A percentile compares a stretch with the other conserved stretches of the same genome.
Evolutionary conservation across 2,888 invertebrate species (phyloP).

Genomic region (Habroteleia sp.): DNA sequence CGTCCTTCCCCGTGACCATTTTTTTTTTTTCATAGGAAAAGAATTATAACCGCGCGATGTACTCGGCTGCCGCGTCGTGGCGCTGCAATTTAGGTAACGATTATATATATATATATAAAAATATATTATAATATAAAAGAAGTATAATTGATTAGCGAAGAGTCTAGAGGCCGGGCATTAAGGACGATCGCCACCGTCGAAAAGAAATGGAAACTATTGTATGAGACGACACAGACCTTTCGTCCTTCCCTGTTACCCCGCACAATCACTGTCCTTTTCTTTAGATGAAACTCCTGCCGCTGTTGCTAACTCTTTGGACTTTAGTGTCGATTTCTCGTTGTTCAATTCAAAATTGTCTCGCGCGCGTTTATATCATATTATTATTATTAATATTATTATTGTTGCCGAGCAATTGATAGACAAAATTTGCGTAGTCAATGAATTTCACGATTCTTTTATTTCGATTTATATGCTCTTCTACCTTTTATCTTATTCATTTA

Average conservation of each 20-base stretch:
- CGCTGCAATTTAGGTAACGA: conserved; percentile 69
- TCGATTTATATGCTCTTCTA: conserved; percentile 10
- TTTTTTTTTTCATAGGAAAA: conserved; percentile 35
- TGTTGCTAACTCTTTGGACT: conserved; percentile 31
- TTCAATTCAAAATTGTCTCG: too few species aligned
- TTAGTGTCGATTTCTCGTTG: conserved; percentile 22
- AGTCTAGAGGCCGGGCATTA: conserved; percentile 73
- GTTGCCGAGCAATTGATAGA: conserved; percentile 27
- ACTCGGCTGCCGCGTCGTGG: conserved; percentile 70
- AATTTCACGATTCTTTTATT: conserved; percentile 11
- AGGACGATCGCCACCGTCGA: conserved; percentile 60
- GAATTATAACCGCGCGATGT: conserved; percentile 69
- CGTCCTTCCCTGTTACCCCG: background rate
- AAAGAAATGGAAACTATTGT: conserved; percentile 31
- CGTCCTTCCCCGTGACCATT: conserved; percentile 12
- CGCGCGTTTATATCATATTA: conserved; percentile 16
- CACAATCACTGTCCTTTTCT: conserved; percentile 6
- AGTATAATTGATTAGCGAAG: conserved; percentile 68
- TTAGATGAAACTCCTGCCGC: conserved; percentile 37
- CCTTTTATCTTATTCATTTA: conserved; percentile 2
- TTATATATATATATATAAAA: conserved; percentile 66
- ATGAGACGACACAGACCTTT: conserved; percentile 4
- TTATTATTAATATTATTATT: conserved; percentile 16
- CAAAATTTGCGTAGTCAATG: conserved; percentile 24
- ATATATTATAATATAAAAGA: conserved; percentile 61